Conservation (phyloP, 2,888 invertebrate genomes). For the Dioctria linearis region DNA sequence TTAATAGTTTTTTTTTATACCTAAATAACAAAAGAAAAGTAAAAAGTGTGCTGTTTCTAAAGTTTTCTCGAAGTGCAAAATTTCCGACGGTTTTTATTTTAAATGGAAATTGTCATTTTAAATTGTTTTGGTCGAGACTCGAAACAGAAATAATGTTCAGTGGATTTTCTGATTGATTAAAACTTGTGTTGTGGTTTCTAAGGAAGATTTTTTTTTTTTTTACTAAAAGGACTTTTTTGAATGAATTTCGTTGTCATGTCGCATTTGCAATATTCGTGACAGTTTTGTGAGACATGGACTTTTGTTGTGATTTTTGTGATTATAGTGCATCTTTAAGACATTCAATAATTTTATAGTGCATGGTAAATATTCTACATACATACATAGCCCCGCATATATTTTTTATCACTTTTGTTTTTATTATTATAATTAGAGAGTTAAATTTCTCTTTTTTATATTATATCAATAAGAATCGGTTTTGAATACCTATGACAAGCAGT, state of each 20-base stretch:
- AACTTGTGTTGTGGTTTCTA: background rate
- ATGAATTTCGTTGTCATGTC: slow-evolving; percentile 3
- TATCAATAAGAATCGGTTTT: no score
- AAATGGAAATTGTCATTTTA: slow-evolving; percentile 38
- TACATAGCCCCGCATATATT: no score
- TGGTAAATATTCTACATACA: slow-evolving; percentile 31
- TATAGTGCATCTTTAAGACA: slow-evolving; percentile 35
- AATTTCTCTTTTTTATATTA: no score
- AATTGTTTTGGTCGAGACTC: background rate
- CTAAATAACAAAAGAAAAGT: no score
- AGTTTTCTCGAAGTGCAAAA: background rate
- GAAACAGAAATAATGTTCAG: background rate
- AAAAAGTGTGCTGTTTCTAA: no score
- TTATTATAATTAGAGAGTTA: no score
- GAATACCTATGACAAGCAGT: no score
- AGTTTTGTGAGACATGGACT: slow-evolving; percentile 49
- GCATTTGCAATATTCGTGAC: slow-evolving; percentile 20
- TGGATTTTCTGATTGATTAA: background rate
- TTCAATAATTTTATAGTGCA: slow-evolving; percentile 50
- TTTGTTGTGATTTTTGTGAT: slow-evolving; percentile 43
- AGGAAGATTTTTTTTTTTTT: background rate
- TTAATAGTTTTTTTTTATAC: no score
- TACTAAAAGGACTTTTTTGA: slow-evolving; percentile 6
- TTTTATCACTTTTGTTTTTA: no score
- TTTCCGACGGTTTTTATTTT: slow-evolving; percentile 28